A percentile compares a stretch with the other conserved stretches of the same genome.
These are phyloP conservation scores for Diaphora mendica DNA, from an alignment of 2,888 invertebrate genomes.

Conservation along the genomic window DNA sequence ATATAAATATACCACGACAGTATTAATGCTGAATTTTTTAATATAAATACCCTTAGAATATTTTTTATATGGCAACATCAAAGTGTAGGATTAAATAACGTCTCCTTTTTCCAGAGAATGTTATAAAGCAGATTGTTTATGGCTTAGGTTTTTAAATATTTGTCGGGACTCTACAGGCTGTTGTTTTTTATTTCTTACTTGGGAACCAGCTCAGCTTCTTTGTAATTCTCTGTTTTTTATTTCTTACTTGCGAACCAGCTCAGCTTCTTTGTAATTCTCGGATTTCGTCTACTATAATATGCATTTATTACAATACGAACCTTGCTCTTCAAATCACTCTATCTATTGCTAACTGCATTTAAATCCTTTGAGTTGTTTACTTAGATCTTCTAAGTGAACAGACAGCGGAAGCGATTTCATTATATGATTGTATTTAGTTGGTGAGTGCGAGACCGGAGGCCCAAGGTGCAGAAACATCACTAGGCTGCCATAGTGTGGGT, in stretches of 20 bases:
- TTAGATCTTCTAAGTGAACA: too few species aligned
- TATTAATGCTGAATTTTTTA: slow-evolving; percentile 53
- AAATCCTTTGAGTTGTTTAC: too few species aligned
- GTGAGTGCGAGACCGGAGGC: too few species aligned
- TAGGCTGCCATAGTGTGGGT: too few species aligned
- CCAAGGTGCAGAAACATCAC: too few species aligned
- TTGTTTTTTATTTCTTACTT: not conserved
- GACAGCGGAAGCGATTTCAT: too few species aligned
- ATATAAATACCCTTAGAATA: slow-evolving; percentile 45
- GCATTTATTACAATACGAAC: too few species aligned
- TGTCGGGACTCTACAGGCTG: not conserved
- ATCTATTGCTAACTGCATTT: too few species aligned
- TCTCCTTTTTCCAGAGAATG: slow-evolving; percentile 31
- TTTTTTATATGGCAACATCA: slow-evolving; percentile 48
- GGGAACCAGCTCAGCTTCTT: not conserved
- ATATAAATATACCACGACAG: slow-evolving; percentile 42
- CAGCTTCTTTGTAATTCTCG: not conserved
- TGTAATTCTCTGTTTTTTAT: not conserved
- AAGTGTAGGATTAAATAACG: slow-evolving; percentile 46
- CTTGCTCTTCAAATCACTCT: too few species aligned
- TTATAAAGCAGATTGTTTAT: slow-evolving; percentile 33
- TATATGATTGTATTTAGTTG: too few species aligned
- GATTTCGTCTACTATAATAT: too few species aligned
- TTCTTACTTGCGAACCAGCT: not conserved
- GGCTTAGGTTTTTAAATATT: slow-evolving; percentile 23